Conservation (phyloP, 1,140 invertebrate genomes). For the Chironomus striatipennis region DNA sequence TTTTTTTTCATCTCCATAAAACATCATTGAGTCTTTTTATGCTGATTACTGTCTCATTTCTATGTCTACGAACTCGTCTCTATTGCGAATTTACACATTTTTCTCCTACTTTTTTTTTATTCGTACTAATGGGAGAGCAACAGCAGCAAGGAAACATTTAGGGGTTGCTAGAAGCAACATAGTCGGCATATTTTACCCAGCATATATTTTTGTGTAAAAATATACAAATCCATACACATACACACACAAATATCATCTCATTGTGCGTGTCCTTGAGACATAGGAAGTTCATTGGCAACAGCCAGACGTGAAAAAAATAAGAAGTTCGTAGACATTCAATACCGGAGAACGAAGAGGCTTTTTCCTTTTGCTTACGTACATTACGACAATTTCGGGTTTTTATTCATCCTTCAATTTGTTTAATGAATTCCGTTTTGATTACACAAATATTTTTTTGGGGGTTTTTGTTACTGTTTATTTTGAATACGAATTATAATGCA, state of each 20-base stretch:
- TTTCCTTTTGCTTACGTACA: too few relatives aligned
- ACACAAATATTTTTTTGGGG: too few relatives aligned
- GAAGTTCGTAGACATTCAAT: neutral
- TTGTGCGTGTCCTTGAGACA: conserved; percentile 21
- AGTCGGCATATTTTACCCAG: neutral
- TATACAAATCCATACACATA: neutral
- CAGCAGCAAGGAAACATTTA: neutral
- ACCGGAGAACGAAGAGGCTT: too few relatives aligned
- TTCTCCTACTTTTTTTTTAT: neutral
- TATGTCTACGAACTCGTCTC: neutral
- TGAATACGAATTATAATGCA: too few relatives aligned
- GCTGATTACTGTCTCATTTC: neutral
- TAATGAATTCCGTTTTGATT: too few relatives aligned
- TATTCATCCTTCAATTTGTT: too few relatives aligned
- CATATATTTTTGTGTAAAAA: too few relatives aligned
- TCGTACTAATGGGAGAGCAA: neutral
- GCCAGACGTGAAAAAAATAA: neutral
- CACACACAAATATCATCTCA: neutral
- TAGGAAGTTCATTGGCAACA: conserved; percentile 21
- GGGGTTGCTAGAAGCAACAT: neutral
- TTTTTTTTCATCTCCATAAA: neutral
- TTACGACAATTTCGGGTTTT: too few relatives aligned
- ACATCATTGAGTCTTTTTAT: neutral
- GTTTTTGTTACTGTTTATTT: too few relatives aligned
- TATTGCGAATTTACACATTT: neutral